These are phyloP conservation scores for Morpho deidamia DNA, from an alignment of 2,888 invertebrate genomes.

Conservation along the genomic window DNA sequence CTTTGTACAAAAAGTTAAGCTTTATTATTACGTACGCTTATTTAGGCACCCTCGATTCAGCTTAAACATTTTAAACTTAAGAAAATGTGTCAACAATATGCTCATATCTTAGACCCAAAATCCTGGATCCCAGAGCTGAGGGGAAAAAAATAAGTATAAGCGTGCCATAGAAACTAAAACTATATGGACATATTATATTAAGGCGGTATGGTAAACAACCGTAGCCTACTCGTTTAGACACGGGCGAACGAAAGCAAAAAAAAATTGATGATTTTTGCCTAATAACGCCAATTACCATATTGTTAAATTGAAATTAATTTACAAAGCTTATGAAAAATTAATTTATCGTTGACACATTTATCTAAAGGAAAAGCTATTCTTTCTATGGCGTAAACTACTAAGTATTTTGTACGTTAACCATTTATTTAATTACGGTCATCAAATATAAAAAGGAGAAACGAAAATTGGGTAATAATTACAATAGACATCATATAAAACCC, in stretches of 20 bases:
- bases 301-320: too few relatives aligned
- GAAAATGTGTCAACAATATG: conserved; percentile 38
- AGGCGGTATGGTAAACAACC: too few relatives aligned
- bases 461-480: conserved; percentile 2
- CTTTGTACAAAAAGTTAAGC: conserved; percentile 4
- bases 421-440: conserved; percentile 14
- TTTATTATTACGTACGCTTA: conserved; percentile 14
- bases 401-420: conserved; percentile 32
- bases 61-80: conserved; percentile 36
- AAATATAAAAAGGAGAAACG: conserved; percentile 4
- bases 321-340: not conserved
- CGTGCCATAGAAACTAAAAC: too few relatives aligned
- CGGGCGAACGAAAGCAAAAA: too few relatives aligned
- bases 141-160: too few relatives aligned
- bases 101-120: not conserved
- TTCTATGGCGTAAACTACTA: conserved; percentile 26
- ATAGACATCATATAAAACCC: not conserved
- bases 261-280: too few relatives aligned
- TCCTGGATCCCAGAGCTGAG: too few relatives aligned
- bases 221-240: too few relatives aligned
- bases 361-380: conserved; percentile 9
- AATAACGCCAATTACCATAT: too few relatives aligned
- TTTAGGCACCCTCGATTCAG: conserved; percentile 69
- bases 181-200: too few relatives aligned
- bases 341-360: conserved; percentile 16